Evolutionary conservation across 2,797 vertebrate genomes (phyloP), one percentile per base, ranked within the genome.

Genomic region (Craterocephalus amniculus): DNA sequence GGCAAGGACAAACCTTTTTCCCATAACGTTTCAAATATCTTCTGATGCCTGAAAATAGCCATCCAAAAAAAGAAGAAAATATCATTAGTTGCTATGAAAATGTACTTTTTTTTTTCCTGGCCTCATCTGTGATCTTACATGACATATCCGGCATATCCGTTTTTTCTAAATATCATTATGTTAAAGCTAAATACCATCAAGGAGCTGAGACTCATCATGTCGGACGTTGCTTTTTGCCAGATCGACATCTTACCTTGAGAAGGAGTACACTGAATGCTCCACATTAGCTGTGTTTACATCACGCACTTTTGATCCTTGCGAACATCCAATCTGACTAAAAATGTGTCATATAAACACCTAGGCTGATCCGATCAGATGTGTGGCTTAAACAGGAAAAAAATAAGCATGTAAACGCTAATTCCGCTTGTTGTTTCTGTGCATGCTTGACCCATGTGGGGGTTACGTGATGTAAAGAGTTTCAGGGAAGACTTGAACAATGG

Each of bases 151-250:
- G 76, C 81, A 63, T 74, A 70, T 56, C 5, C 6, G 61, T 36
- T 85, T 7, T 72, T 70, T 59, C 57, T 10, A n/a, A n/a, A n/a
- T 26, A 63, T 78, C 43, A 67, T 83, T 49, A 59, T 66, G 74
- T 79, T 26, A 69, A 48, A 38, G 3, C 61, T 24, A 38, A 69
- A 52, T 32, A 7, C 67, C 32, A 60, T 1, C 0, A 24, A 65
- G 12, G 6, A 32, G 43, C 60, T 66, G 73, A 80, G 68, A 43
- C 20, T 80, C 64, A 55, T 49, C 5, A 2, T 58, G 69, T 56
- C 62, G 66, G 68, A 68, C 26, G 26, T 40, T 29, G 71, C 24
- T 56, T 74, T 72, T 56, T 26, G 32, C 22, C 49, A 27, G 43
- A 70, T 18, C 9, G 49, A 66, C 27, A 22, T 70, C 79, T 29